Evolutionary conservation across 1,140 invertebrate genomes (phyloP), one percentile per base, ranked within the genome.

Genomic region (Conus ventricosus): DNA sequence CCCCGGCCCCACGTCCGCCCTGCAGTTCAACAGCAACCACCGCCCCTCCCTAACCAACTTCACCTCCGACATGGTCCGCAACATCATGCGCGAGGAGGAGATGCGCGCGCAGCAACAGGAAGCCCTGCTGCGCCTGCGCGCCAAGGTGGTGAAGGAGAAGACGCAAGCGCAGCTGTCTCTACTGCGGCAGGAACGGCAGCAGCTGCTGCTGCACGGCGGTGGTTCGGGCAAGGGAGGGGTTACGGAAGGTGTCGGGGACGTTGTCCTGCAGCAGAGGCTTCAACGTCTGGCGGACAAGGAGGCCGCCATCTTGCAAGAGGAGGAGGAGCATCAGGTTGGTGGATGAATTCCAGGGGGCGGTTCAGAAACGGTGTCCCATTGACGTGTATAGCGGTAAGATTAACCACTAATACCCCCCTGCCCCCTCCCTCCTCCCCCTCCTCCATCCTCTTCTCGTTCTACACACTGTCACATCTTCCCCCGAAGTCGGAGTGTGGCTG

Each of bases 131-230:
- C 96, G 96, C 88, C 94, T 96, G 53, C 94, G 95, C 27, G 96
- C 96, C 90, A 89, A 88, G 84, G 96, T 96, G 0, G 92, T 96
- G 81, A 95, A 96, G 60, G 96, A 97, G 93, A 96, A 96, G 88
- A 96, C 96, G 4, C 96, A 95, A 91, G 96, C 96, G 84, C 95
- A 96, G 89, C 94, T 96, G 15, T 95, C 96, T 80, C 94, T 96
- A 88, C 94, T 96, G 80, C 96, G 96, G 89, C 94, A 95, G 84
- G 95, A 96, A 88, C 96, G 96, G 90, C 94, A 95, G 55, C 90
- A 93, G 82, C 90, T 94, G 10, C 89, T 92, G 11, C 13, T 71
- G 20, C 67, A 71, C 11, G 23, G 11, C 7, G 67, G 67, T 6
- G 93, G 94, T 78, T 95, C 95, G 89, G 95, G 95, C 3, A 91